phyloP scores from a whole-genome alignment of 2,113 vertebrate species.

The Pterocles gutturalis region DNA sequence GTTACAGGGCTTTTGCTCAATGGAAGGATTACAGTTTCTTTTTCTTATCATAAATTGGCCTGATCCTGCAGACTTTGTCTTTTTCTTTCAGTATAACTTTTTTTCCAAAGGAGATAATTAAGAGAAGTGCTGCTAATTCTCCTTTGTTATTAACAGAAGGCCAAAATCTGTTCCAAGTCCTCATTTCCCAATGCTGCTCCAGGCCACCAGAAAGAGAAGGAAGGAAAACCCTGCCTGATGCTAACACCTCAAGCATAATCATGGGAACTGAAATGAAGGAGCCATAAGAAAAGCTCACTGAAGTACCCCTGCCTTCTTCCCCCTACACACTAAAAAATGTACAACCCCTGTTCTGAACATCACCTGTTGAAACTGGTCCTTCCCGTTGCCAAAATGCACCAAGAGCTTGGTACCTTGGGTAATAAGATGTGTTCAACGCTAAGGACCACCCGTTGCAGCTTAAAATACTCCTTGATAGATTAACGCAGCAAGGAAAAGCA shows the following conservation, averaged over 20 bases:
- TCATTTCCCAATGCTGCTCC: not conserved
- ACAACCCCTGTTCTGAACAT: not conserved
- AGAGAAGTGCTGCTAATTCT: not conserved
- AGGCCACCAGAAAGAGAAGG: not conserved
- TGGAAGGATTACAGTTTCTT: not conserved
- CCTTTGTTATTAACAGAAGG: not conserved
- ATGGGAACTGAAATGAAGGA: not conserved
- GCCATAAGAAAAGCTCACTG: not conserved
- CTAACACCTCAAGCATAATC: not conserved
- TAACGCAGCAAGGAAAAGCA: not conserved
- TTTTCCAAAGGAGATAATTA: not conserved
- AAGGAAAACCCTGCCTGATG: not conserved
- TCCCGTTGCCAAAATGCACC: not conserved
- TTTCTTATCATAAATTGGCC: not conserved
- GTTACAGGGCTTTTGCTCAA: not conserved
- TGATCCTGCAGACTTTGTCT: not conserved
- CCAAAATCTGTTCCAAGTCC: not conserved
- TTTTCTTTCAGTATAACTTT: not conserved
- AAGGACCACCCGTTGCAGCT: not conserved
- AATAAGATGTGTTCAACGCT: not conserved
- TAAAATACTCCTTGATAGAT: not conserved
- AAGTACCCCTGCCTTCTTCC: not conserved
- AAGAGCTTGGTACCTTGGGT: not conserved
- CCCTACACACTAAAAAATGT: not conserved
- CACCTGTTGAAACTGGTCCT: fast-evolving